These are phyloP conservation scores for Thaumetopoea pityocampa DNA, from an alignment of 1,140 invertebrate species.

Conservation along the genomic window DNA sequence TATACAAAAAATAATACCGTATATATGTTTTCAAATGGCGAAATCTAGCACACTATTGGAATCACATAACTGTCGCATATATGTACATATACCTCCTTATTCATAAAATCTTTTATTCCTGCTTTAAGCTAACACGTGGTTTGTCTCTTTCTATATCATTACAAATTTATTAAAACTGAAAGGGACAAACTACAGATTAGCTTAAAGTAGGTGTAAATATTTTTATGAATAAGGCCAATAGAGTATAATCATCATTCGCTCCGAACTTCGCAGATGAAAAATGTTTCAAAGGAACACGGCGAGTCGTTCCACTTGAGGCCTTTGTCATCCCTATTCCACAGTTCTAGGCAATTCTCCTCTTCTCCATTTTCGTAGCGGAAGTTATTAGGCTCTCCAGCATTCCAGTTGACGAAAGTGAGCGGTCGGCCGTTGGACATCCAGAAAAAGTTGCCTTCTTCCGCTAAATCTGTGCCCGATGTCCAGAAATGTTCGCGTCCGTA, in stretches of 20 bases:
- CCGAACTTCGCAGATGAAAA: slow-evolving; percentile 92
- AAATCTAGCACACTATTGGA: slow-evolving; percentile 56
- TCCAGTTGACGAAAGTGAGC: slow-evolving; percentile 94
- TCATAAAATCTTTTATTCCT: too few relatives aligned
- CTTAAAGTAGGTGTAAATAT: too few relatives aligned
- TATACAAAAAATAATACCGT: background rate
- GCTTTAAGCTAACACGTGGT: too few relatives aligned
- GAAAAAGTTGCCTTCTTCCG: slow-evolving; percentile 92
- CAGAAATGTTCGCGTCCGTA: slow-evolving; percentile 94
- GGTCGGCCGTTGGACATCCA: slow-evolving; percentile 94
- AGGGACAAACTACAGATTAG: too few relatives aligned
- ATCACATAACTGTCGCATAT: slow-evolving; percentile 37
- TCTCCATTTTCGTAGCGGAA: slow-evolving; percentile 95
- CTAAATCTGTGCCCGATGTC: slow-evolving; percentile 93
- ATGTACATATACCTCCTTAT: too few relatives aligned
- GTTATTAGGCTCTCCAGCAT: slow-evolving; percentile 93
- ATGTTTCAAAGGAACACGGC: slow-evolving; percentile 94
- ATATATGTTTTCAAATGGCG: slow-evolving; percentile 26
- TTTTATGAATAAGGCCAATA: too few relatives aligned
- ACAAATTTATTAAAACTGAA: too few relatives aligned
- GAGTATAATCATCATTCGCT: slow-evolving; percentile 68
- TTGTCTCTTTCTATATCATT: too few relatives aligned
- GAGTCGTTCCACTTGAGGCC: slow-evolving; percentile 95
- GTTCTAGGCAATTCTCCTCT: slow-evolving; percentile 92
- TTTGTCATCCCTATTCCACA: slow-evolving; percentile 94